These are phyloP conservation scores for Halcyon smyrnensis DNA, from an alignment of 2,797 vertebrate genomes.

Conservation along the genomic window DNA sequence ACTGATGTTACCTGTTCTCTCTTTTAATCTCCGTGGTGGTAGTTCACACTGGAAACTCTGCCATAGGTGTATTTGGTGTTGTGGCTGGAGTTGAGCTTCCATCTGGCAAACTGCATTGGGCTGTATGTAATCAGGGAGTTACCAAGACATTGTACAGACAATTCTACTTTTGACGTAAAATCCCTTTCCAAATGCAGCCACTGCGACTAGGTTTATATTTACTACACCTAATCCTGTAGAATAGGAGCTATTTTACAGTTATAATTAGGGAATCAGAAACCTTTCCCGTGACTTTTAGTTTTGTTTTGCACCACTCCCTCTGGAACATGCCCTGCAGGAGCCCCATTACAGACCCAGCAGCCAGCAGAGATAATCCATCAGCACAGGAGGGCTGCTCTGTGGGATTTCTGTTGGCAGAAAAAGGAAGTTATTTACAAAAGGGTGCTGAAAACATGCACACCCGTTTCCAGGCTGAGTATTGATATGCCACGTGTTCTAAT, in stretches of 20 bases:
- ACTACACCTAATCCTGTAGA: neutral
- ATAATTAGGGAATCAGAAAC: neutral
- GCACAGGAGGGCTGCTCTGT: neutral
- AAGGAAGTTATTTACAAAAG: neutral
- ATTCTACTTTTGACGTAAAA: neutral
- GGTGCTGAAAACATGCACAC: neutral
- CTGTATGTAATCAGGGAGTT: neutral
- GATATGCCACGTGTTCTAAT: neutral
- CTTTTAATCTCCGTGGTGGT: neutral
- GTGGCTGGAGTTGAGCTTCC: neutral
- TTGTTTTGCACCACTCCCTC: neutral
- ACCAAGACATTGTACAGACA: neutral
- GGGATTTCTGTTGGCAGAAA: neutral
- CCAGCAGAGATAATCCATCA: neutral
- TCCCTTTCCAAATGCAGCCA: neutral
- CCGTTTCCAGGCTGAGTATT: neutral
- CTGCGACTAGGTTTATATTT: neutral
- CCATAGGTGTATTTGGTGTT: neutral
- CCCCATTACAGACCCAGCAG: neutral
- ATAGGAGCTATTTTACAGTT: neutral
- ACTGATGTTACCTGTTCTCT: neutral
- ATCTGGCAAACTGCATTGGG: neutral
- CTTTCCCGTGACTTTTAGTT: neutral
- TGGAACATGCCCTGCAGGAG: neutral
- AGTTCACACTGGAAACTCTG: neutral